Evolutionary conservation across 2,113 vertebrate genomes (phyloP), one percentile per base, ranked within the genome.

Genomic region (Thunnus maccoyii): DNA sequence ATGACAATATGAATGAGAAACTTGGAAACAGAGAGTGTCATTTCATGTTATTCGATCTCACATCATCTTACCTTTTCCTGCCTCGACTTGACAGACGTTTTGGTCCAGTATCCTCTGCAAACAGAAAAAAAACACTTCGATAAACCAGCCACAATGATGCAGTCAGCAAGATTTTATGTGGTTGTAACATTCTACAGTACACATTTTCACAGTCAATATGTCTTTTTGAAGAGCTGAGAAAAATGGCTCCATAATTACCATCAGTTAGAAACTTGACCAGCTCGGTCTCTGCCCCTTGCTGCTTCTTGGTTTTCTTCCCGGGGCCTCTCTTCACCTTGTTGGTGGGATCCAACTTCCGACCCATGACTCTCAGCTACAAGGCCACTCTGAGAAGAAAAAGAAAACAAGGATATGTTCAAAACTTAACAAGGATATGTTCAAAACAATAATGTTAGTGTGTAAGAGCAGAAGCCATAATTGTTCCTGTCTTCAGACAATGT

Each of bases 271-370:
- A 96, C 5, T 95, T 96, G 64, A 89, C 85, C 64, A 99, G 90
- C 87, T 99, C 98, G 0, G 95, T 96, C 90, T 99, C 98, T 0
- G 98, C 97, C 5, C 98, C 97, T 14, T 95, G 93, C 88, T 99
- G 98, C 83, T 99, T 99, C 51, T 92, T 95, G 57, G 97, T 74
- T 86, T 99, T 99, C 15, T 95, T 96, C 44, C 98, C 98, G 0
- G 97, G 98, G 3, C 98, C 98, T 47, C 96, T 94, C 79, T 97
- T 98, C 87, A 95, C 96, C 83, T 96, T 94, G 74, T 71, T 95
- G 32, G 91, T 94, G 73, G 97, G 96, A 87, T 99, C 97, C 82
- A 99, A 92, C 74, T 96, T 98, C 20, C 98, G 95, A 88, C 98
- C 97, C 98, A 99, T 99, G 76, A 76, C 80, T 86, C 63, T 47